Evolutionary conservation across 2,113 vertebrate species (phyloP).

Genomic region (Erythrolamprus reginae): DNA sequence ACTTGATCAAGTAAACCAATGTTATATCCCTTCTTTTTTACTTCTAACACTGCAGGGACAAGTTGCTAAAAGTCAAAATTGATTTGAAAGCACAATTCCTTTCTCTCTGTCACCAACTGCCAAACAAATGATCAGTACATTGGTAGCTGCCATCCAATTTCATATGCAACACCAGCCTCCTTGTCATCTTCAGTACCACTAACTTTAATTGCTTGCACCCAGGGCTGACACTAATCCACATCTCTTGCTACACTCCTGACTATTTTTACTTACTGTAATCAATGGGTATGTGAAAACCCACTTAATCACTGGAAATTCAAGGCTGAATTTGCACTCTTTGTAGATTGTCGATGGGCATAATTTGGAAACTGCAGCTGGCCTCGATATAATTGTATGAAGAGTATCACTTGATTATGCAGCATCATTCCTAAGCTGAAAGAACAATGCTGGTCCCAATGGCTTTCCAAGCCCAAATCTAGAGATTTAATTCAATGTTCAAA

Average conservation of each 20-base stretch:
- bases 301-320: neutral
- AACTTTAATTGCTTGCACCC: neutral
- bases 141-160: neutral
- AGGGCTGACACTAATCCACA: neutral
- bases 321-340: neutral
- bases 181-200: neutral
- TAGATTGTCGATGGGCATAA: neutral
- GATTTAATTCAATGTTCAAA: neutral
- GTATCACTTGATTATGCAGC: neutral
- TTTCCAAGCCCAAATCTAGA: neutral
- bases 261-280: neutral
- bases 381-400: neutral
- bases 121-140: neutral
- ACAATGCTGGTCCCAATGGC: neutral
- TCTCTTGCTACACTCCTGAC: neutral
- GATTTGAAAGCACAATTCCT: neutral
- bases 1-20: neutral
- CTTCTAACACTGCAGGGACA: neutral
- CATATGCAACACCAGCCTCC: neutral
- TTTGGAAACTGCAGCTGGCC: neutral
- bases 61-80: neutral
- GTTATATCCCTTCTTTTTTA: neutral
- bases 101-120: neutral
- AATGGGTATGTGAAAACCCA: neutral
- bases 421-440: neutral